phyloP scores from a whole-genome alignment of 2,888 invertebrate species.

The Salpingus planirostris region DNA sequence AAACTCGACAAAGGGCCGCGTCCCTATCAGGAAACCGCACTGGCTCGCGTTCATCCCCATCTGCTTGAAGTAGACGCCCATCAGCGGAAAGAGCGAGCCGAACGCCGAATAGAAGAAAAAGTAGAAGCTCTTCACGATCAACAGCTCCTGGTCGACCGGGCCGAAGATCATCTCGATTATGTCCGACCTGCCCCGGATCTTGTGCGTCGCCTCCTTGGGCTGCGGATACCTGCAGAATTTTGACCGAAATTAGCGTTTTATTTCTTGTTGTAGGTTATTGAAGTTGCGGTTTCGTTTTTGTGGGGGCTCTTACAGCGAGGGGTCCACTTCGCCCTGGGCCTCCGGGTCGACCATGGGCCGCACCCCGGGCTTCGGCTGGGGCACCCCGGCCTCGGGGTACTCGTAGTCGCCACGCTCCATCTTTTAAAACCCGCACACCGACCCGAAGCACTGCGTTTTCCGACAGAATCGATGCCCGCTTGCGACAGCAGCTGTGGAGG shows the following conservation, averaged over 20 bases:
- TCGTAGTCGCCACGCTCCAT: conserved; percentile 32
- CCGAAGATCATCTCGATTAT: conserved; percentile 75
- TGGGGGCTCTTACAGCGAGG: conserved; percentile 50
- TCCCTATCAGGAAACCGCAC: conserved; percentile 88
- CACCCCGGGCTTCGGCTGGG: conserved; percentile 30
- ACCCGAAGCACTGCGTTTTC: conserved; percentile 7
- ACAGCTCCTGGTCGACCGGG: conserved; percentile 79
- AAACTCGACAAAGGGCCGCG: conserved; percentile 95
- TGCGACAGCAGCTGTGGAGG: conserved; percentile 12
- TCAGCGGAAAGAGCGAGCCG: conserved; percentile 93
- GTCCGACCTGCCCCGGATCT: conserved; percentile 80
- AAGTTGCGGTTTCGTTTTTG: neutral
- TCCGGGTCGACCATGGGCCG: conserved; percentile 76
- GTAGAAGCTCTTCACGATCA: conserved; percentile 95
- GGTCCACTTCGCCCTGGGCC: conserved; percentile 79
- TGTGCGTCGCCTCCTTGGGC: conserved; percentile 82
- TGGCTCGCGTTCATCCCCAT: conserved; percentile 94
- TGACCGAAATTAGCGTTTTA: no score
- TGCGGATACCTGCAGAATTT: conserved; percentile 63
- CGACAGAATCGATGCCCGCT: conserved; percentile 12
- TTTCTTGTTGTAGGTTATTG: no score
- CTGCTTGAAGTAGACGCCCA: conserved; percentile 99
- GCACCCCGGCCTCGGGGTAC: conserved; percentile 20
- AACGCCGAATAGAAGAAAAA: conserved; percentile 99
- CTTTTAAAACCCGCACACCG: conserved; percentile 8